These are phyloP conservation scores for Ascaphus truei DNA, from an alignment of 2,113 vertebrate species.

Conservation along the genomic window DNA sequence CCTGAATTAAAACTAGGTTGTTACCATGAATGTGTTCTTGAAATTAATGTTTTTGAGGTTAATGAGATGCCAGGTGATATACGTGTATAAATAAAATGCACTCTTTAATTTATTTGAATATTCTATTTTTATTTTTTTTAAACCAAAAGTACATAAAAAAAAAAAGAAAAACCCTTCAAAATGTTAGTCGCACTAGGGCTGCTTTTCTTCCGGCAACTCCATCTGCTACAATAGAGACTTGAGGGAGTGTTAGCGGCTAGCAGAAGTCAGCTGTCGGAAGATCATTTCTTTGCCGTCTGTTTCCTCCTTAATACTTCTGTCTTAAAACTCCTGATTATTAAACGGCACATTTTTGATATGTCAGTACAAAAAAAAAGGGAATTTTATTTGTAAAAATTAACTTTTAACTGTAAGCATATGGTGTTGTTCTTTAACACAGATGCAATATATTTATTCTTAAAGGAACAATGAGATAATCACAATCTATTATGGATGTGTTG, in stretches of 20 bases:
- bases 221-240: conserved; percentile 33
- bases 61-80: too few species aligned
- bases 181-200: conserved; percentile 17
- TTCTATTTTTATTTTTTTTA: too few species aligned
- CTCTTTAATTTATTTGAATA: neutral
- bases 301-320: conserved; percentile 24
- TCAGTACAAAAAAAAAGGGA: neutral
- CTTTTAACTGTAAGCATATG: too few species aligned
- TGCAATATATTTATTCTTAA: too few species aligned
- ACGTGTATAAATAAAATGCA: conserved; percentile 9
- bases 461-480: neutral
- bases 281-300: conserved; percentile 34
- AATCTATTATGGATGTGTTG: neutral
- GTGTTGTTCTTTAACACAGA: neutral
- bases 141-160: neutral
- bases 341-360: conserved; percentile 16
- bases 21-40: conserved; percentile 6
- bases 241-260: conserved; percentile 37
- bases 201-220: conserved; percentile 30
- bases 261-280: conserved; percentile 36
- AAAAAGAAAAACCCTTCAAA: too few species aligned
- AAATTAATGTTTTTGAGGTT: conserved; percentile 2
- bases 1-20: neutral
- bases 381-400: neutral
- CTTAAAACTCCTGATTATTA: conserved; percentile 29